Percentiles rank a stretch among this genome's conserved stretches.
Conservation (phyloP, 2,888 invertebrate species). For the Gonocerus acuteangulatus region DNA sequence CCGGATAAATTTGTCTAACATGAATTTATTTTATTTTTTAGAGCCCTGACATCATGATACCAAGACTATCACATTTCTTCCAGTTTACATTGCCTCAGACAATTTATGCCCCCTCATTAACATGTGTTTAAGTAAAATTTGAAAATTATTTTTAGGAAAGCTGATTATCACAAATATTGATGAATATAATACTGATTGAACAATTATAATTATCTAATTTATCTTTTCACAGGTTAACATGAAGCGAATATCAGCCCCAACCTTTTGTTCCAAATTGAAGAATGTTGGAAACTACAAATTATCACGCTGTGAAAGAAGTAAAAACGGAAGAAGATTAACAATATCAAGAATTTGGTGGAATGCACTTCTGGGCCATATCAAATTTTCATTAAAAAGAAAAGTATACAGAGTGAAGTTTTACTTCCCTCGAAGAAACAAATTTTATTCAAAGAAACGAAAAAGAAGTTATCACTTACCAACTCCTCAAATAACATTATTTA, state of each 20-base stretch:
- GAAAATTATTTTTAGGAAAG: too few species aligned
- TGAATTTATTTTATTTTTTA: too few species aligned
- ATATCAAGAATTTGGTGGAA: slow-evolving; percentile 33
- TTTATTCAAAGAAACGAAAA: slow-evolving; percentile 6
- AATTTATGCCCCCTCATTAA: too few species aligned
- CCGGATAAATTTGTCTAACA: too few species aligned
- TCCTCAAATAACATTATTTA: neutral
- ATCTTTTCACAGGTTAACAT: slow-evolving; percentile 44
- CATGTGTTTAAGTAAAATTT: too few species aligned
- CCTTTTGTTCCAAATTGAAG: slow-evolving; percentile 40
- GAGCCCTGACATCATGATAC: too few species aligned
- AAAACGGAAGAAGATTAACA: neutral
- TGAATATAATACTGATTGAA: too few species aligned
- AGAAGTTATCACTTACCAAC: neutral
- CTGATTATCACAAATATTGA: too few species aligned
- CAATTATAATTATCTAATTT: neutral
- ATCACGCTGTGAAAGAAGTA: neutral
- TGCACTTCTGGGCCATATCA: slow-evolving; percentile 23
- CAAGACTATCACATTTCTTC: too few species aligned
- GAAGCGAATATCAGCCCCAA: slow-evolving; percentile 58
- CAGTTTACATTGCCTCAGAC: too few species aligned
- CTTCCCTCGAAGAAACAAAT: slow-evolving; percentile 15
- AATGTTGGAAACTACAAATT: slow-evolving; percentile 4
- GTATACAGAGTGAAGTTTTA: neutral
- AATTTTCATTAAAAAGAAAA: neutral